phyloP scores from a whole-genome alignment of 2,888 invertebrate genomes.

The Arge pagana region DNA sequence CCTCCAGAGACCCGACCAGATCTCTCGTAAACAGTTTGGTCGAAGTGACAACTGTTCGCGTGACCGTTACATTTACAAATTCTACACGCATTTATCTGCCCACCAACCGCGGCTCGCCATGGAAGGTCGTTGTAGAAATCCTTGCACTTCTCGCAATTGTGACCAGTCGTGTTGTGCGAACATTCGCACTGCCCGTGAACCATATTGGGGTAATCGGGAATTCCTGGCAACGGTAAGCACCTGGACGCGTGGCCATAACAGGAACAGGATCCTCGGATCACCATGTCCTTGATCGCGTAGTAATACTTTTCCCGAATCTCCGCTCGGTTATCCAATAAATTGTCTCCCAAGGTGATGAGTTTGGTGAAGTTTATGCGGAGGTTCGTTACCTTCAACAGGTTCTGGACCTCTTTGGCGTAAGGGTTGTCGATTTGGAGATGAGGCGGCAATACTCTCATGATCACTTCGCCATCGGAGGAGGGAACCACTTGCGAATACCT shows the following conservation, averaged over 20 bases:
- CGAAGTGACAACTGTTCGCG: slow-evolving; percentile 92
- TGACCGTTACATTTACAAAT: slow-evolving; percentile 94
- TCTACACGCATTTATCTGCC: slow-evolving; percentile 93
- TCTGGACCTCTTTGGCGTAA: slow-evolving; percentile 94
- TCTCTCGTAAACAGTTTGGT: slow-evolving; percentile 87
- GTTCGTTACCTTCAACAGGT: slow-evolving; percentile 95
- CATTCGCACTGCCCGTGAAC: slow-evolving; percentile 98
- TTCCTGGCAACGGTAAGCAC: slow-evolving; percentile 79
- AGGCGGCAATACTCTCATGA: slow-evolving; percentile 85
- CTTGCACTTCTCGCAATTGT: slow-evolving; percentile 95
- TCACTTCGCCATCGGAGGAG: slow-evolving; percentile 94
- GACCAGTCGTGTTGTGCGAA: slow-evolving; percentile 94
- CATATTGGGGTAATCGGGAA: slow-evolving; percentile 80
- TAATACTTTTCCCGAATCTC: slow-evolving; percentile 99
- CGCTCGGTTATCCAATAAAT: slow-evolving; percentile 86
- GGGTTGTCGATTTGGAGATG: slow-evolving; percentile 89
- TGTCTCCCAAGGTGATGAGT: slow-evolving; percentile 96
- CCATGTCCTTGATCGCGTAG: slow-evolving; percentile 96
- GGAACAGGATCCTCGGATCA: slow-evolving; percentile 96
- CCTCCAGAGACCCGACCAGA: slow-evolving; percentile 94
- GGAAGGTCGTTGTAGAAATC: slow-evolving; percentile 97
- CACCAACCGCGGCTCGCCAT: slow-evolving; percentile 96
- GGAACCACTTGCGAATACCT: slow-evolving; percentile 94
- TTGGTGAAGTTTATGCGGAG: slow-evolving; percentile 94
- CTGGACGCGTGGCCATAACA: slow-evolving; percentile 98